Conservation (phyloP, 2,113 vertebrate genomes). For the Perca schrenkii region DNA sequence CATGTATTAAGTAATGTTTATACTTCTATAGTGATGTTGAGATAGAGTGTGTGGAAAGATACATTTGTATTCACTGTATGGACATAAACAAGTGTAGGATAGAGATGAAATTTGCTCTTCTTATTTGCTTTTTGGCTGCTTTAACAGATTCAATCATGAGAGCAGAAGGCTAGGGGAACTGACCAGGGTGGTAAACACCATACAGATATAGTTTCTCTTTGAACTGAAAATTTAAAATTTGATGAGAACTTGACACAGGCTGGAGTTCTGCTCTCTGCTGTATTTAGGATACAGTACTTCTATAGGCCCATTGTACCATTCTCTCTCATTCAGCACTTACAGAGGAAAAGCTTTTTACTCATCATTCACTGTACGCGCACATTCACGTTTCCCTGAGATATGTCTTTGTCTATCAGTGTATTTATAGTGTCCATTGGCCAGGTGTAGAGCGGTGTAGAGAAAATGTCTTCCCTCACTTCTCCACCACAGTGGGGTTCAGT, state of each 20-base stretch:
- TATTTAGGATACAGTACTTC: background rate
- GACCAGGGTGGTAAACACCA: slow-evolving; percentile 48
- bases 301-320: slow-evolving; percentile 1
- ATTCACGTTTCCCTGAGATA: slow-evolving; percentile 31
- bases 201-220: slow-evolving; percentile 62
- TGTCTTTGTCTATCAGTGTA: slow-evolving; percentile 41
- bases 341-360: slow-evolving; percentile 51
- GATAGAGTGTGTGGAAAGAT: background rate
- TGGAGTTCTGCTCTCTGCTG: slow-evolving; percentile 5
- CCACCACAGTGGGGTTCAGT: slow-evolving; percentile 41
- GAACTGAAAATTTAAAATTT: slow-evolving; percentile 73
- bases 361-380: slow-evolving; percentile 33
- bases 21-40: background rate
- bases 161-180: slow-evolving; percentile 14
- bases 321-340: slow-evolving; percentile 21
- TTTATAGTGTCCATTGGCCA: slow-evolving; percentile 59
- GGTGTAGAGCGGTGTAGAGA: slow-evolving; percentile 55
- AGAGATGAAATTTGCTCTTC: background rate
- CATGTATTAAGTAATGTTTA: background rate
- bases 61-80: background rate
- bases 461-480: slow-evolving; percentile 62
- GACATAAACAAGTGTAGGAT: background rate
- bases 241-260: slow-evolving; percentile 76
- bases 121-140: background rate
- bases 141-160: slow-evolving; percentile 14